A percentile compares a stretch with the other conserved stretches of the same genome.
Evolutionary conservation across 2,797 vertebrate species (phyloP).

Genomic region (Xyrichtys novacula): DNA sequence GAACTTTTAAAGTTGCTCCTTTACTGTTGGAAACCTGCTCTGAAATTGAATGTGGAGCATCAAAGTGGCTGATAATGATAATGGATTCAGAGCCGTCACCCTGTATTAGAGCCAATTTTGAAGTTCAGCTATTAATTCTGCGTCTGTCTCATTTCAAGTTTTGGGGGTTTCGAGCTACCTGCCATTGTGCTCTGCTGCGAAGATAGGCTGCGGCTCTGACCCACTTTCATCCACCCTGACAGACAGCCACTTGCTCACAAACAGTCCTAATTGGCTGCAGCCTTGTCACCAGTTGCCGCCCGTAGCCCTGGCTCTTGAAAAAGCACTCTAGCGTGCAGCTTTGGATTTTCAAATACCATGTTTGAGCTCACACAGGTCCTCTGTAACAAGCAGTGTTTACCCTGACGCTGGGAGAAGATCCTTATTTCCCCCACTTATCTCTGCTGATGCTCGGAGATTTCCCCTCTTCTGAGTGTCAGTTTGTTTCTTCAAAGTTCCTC

Average conservation of each 20-base stretch:
- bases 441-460: constrained; percentile 44
- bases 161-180: constrained; percentile 39
- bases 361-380: constrained; percentile 62
- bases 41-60: constrained; percentile 65
- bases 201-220: constrained; percentile 63
- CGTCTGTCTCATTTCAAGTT: constrained; percentile 43
- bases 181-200: constrained; percentile 41
- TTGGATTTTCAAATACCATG: constrained; percentile 70
- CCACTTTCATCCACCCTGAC: constrained; percentile 71
- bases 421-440: constrained; percentile 47
- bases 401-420: constrained; percentile 36
- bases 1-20: constrained; percentile 47
- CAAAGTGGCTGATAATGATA: constrained; percentile 65
- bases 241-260: constrained; percentile 61
- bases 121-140: constrained; percentile 56
- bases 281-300: constrained; percentile 68
- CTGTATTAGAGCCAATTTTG: constrained; percentile 50
- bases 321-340: constrained; percentile 58
- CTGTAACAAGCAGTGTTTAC: constrained; percentile 73
- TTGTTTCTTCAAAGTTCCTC: constrained; percentile 54
- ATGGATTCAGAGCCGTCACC: constrained; percentile 58
- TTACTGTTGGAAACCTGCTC: constrained; percentile 47
- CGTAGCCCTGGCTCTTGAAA: constrained; percentile 58
- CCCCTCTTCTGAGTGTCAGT: constrained; percentile 41
- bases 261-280: constrained; percentile 77